Base-by-base conservation (phyloP, 2,888 invertebrate species). In the Drosophila differens region DNA sequence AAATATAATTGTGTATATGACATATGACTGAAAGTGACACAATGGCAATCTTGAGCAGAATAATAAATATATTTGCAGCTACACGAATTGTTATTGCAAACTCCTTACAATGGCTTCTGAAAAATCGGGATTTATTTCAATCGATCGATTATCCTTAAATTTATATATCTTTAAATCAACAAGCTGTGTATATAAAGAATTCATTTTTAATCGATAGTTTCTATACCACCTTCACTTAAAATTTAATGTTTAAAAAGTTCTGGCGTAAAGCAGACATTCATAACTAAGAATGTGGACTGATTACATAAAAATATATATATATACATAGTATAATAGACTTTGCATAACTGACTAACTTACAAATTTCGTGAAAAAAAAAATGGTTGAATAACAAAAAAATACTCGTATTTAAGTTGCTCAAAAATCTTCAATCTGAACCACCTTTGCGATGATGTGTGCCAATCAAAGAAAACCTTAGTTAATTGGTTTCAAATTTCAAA, bases 1-100 rank as follows among this genome's bases (percentile, higher is more conserved):
- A 62, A 51, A 69, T 76, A 72, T 79, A 79, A 79, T 79, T 41
- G 10, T 12, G 1, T n/a, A 22, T 10, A 10, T 76, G 72, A 54
- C 66, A 62, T 52, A 51, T 60, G 70, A 55, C 47, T 55, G 35
- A 47, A 28, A 41, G 39, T 55, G 30, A 39, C n/a, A 39, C 35
- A 22, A 35, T 33, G 16, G 33, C 16, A 12, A 3, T 22, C 0
- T 32, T 22, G 32, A 22, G 3, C 16, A n/a, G 25, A 33, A 33
- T 33, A 12, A 19, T 19, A 3, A 33, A 59, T 47, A 33, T 33
- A 19, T 28, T 39, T 7, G 1, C n/a, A 39, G 14, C 14, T 14
- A 22, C 1, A 16, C 5, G 5, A 35, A 35, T 35, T 35, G 2
- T 35, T 14, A 35, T 35, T 35, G 19, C 9, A 19, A 39, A 39